phyloP scores from a whole-genome alignment of 2,888 invertebrate genomes.

The Oasisia sp. region DNA sequence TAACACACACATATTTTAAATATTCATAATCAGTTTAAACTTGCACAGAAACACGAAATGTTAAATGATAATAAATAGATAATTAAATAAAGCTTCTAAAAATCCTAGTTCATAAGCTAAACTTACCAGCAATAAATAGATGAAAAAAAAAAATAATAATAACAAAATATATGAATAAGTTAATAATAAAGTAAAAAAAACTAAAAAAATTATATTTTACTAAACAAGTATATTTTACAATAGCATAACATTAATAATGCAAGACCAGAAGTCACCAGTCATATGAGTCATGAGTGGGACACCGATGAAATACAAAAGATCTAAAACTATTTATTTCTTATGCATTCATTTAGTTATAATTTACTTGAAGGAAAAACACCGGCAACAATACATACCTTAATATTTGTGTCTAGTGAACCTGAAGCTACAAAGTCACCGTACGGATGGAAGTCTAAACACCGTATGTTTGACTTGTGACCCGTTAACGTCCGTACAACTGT shows the following conservation, averaged over 20 bases:
- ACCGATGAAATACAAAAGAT: background rate
- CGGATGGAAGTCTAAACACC: slow-evolving; percentile 93
- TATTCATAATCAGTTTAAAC: too few relatives aligned
- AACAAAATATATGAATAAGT: too few relatives aligned
- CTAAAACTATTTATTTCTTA: background rate
- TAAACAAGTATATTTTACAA: background rate
- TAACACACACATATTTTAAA: too few relatives aligned
- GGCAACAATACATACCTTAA: slow-evolving; percentile 71
- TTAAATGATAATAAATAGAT: too few relatives aligned
- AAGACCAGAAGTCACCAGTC: background rate
- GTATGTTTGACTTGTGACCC: slow-evolving; percentile 86
- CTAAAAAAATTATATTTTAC: too few relatives aligned
- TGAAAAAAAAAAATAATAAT: too few relatives aligned
- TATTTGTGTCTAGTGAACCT: slow-evolving; percentile 90
- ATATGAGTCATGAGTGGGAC: background rate
- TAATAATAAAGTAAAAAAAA: too few relatives aligned
- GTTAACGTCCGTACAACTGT: slow-evolving; percentile 85
- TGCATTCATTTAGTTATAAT: background rate
- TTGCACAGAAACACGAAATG: too few relatives aligned
- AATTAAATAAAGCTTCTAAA: too few relatives aligned
- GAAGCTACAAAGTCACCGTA: slow-evolving; percentile 94
- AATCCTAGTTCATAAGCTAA: too few relatives aligned
- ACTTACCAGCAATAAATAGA: too few relatives aligned
- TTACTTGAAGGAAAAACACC: background rate
- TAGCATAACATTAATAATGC: background rate